phyloP scores from a whole-genome alignment of 2,113 vertebrate genomes.

The Tor tambroides region DNA sequence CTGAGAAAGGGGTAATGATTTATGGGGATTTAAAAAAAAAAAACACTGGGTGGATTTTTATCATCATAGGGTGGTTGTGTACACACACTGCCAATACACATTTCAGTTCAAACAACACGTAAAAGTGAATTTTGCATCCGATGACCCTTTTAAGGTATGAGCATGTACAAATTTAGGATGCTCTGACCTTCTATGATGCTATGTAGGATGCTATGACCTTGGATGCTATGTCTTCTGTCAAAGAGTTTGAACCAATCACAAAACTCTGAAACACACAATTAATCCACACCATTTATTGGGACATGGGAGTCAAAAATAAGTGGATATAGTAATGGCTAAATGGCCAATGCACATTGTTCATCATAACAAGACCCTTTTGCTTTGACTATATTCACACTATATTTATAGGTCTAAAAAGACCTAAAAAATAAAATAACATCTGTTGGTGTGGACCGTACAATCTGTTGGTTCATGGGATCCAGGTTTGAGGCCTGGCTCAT shows the following conservation, averaged over 20 bases:
- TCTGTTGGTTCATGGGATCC: background rate
- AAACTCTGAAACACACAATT: background rate
- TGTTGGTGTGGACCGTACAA: background rate
- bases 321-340: background rate
- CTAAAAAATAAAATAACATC: background rate
- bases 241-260: background rate
- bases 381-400: background rate
- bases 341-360: background rate
- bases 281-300: background rate
- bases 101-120: too few relatives aligned
- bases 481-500: background rate
- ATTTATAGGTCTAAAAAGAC: background rate
- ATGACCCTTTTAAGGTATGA: too few relatives aligned
- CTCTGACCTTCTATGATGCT: too few relatives aligned
- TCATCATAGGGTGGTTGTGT: too few relatives aligned
- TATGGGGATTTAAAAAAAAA: too few relatives aligned
- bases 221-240: background rate
- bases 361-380: background rate
- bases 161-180: too few relatives aligned
- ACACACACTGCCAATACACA: too few relatives aligned
- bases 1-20: too few relatives aligned
- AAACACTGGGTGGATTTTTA: too few relatives aligned
- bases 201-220: too few relatives aligned
- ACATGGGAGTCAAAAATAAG: background rate
- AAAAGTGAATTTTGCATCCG: too few relatives aligned